Conservation (phyloP, 1,140 invertebrate species). For the Caenorhabditis brenneri region DNA sequence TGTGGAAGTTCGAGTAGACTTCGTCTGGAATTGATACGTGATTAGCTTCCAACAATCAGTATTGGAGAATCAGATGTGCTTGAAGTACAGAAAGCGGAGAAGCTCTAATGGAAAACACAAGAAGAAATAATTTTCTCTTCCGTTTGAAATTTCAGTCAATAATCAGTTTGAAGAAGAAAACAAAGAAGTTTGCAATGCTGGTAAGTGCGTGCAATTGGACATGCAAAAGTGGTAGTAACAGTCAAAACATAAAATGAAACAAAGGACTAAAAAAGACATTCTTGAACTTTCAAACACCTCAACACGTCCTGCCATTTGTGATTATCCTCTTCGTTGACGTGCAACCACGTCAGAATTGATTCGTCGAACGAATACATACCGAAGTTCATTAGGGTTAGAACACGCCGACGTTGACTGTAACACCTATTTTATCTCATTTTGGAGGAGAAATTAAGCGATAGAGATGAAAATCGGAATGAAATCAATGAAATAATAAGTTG, state of each 20-base stretch:
- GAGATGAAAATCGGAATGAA: not conserved
- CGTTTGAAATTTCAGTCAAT: not conserved
- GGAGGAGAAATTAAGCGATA: conserved; percentile 34
- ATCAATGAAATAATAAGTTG: not conserved
- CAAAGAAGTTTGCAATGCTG: not conserved
- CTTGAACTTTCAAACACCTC: conserved; percentile 28
- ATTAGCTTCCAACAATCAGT: not conserved
- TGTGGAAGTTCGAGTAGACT: conserved; percentile 62
- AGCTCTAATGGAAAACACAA: conserved; percentile 21
- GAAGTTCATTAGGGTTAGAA: conserved; percentile 67
- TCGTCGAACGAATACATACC: conserved; percentile 68
- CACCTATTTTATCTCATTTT: conserved; percentile 42
- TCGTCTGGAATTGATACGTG: conserved; percentile 61
- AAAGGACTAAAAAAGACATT: not conserved
- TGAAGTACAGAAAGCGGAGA: conserved; percentile 39
- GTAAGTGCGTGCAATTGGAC: conserved; percentile 3
- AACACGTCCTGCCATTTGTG: conserved; percentile 46
- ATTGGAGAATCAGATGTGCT: conserved; percentile 21
- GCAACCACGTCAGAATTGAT: conserved; percentile 66
- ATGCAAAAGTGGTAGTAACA: conserved; percentile 3
- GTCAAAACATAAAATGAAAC: not conserved
- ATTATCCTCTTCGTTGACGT: conserved; percentile 60
- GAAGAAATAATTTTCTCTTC: not conserved
- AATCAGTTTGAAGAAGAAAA: not conserved
- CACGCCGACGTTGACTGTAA: conserved; percentile 66